Evolutionary conservation across 2,888 invertebrate species (phyloP).

Genomic region (Tipula vernalis): DNA sequence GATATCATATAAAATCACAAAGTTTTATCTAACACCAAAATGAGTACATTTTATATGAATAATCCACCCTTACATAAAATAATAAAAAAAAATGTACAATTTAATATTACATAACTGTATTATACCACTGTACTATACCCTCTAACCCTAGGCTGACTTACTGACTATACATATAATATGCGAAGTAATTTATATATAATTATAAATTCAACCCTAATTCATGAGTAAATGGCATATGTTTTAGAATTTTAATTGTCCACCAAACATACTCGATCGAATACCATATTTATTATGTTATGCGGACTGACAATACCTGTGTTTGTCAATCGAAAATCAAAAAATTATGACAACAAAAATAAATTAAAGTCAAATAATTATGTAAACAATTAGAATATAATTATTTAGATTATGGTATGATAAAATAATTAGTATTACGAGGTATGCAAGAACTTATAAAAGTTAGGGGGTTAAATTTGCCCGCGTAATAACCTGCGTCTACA

Average conservation of each 20-base stretch:
- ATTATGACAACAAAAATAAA: neutral
- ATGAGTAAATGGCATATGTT: slow-evolving; percentile 9
- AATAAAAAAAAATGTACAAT: neutral
- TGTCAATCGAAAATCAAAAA: neutral
- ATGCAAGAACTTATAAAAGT: too few species aligned
- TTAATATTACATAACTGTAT: neutral
- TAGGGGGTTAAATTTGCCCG: too few species aligned
- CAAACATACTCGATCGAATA: neutral
- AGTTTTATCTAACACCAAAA: neutral
- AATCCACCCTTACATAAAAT: neutral
- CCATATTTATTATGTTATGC: neutral
- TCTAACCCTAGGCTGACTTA: neutral
- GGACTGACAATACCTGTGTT: neutral
- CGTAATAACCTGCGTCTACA: too few species aligned
- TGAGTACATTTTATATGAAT: neutral
- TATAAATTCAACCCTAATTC: slow-evolving; percentile 6
- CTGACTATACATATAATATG: neutral
- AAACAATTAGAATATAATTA: neutral
- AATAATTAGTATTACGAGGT: neutral
- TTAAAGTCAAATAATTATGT: neutral
- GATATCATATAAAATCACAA: neutral
- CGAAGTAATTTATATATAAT: neutral
- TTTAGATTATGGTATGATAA: neutral
- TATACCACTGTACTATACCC: neutral
- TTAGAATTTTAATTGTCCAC: neutral